Conservation (phyloP, 1,140 invertebrate species). For the Ruditapes philippinarum region DNA sequence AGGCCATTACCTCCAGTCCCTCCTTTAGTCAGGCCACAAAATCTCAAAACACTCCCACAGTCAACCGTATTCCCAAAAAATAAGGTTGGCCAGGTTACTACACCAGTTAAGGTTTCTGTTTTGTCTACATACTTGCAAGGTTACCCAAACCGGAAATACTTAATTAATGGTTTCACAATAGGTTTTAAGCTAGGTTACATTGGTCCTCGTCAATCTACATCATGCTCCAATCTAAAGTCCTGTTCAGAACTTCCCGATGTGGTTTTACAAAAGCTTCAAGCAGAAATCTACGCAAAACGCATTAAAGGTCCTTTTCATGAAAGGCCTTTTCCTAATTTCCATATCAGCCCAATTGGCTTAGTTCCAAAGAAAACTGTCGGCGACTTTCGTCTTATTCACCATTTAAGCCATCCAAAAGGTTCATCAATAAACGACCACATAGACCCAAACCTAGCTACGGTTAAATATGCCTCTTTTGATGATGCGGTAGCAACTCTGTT, state of each 20-base stretch:
- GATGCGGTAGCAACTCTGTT: neutral
- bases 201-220: neutral
- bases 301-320: constrained; percentile 20
- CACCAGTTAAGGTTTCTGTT: neutral
- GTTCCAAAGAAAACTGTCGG: constrained; percentile 25
- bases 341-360: constrained; percentile 1
- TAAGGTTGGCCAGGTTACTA: neutral
- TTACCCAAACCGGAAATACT: neutral
- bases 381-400: constrained; percentile 27
- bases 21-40: neutral
- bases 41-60: neutral
- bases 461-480: neutral
- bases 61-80: no score
- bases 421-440: neutral
- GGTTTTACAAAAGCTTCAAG: neutral
- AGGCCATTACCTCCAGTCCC: neutral
- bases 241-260: neutral
- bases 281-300: neutral
- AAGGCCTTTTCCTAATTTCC: constrained; percentile 5
- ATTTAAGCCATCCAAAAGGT: constrained; percentile 6
- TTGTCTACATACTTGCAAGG: neutral
- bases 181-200: constrained; percentile 39
- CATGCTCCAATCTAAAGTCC: neutral
- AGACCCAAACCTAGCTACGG: neutral
- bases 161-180: neutral